These are phyloP conservation scores for Ooceraea biroi DNA, from an alignment of 1,140 invertebrate species.

Conservation along the genomic window DNA sequence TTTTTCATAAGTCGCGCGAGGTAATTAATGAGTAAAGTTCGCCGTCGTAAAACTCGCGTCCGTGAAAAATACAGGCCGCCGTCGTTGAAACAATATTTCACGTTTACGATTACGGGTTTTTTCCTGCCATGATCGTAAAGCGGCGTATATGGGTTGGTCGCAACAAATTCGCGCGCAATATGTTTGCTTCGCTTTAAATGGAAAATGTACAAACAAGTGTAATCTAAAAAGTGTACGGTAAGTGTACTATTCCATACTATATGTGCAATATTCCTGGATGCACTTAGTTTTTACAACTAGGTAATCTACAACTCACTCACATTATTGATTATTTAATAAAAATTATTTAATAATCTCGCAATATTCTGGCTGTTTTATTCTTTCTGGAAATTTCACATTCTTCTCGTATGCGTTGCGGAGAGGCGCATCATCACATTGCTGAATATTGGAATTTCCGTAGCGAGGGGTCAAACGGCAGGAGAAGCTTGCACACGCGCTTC, in stretches of 20 bases:
- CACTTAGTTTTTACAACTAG: background rate
- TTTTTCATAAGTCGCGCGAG: slow-evolving; percentile 39
- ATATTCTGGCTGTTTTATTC: background rate
- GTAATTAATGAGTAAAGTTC: slow-evolving; percentile 52
- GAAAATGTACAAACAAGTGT: slow-evolving; percentile 15
- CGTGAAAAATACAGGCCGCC: slow-evolving; percentile 37
- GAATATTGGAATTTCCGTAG: slow-evolving; percentile 36
- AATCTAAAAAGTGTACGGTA: background rate
- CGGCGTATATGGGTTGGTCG: background rate
- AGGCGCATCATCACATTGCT: background rate
- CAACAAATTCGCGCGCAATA: slow-evolving; percentile 25
- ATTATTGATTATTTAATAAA: background rate
- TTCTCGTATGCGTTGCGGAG: background rate
- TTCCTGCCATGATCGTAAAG: slow-evolving; percentile 44
- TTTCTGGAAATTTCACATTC: slow-evolving; percentile 12
- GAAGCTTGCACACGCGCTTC: background rate
- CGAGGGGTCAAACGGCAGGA: background rate
- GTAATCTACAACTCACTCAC: no score
- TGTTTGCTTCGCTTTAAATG: slow-evolving; percentile 9
- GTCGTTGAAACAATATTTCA: slow-evolving; percentile 55
- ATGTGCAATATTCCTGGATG: background rate
- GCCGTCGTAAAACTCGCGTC: slow-evolving; percentile 2
- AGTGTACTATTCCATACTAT: no score
- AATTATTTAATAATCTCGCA: slow-evolving; percentile 5
- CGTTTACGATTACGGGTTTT: slow-evolving; percentile 58